phyloP scores from a whole-genome alignment of 2,888 invertebrate species.

The Lasioglossum villosulum region DNA sequence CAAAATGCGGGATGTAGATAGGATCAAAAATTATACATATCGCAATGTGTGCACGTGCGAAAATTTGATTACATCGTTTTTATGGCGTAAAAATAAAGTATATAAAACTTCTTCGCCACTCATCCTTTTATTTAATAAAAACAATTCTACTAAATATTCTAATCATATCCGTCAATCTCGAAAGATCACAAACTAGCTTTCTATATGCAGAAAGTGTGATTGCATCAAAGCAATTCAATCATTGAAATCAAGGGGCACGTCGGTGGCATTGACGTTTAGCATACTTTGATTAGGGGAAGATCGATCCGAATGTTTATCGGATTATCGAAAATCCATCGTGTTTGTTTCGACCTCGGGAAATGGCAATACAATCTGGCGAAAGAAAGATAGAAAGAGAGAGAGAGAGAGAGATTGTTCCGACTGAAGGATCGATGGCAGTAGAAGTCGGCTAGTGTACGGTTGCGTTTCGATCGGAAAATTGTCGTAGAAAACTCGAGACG shows the following conservation, averaged over 20 bases:
- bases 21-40: too few relatives aligned
- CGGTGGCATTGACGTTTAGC: background rate
- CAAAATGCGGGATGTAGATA: too few relatives aligned
- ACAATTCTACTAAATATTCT: too few relatives aligned
- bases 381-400: background rate
- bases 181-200: background rate
- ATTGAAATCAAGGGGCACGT: background rate
- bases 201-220: background rate
- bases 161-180: background rate
- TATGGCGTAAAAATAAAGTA: too few relatives aligned
- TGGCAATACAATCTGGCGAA: background rate
- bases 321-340: conserved; percentile 1
- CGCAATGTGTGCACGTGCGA: too few relatives aligned
- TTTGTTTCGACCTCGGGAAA: background rate
- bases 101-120: too few relatives aligned
- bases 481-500: background rate
- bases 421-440: background rate
- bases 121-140: too few relatives aligned
- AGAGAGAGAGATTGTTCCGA: background rate
- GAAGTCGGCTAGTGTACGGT: background rate
- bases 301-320: background rate
- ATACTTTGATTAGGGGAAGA: background rate
- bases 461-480: background rate
- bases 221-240: background rate
- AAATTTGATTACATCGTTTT: too few relatives aligned